phyloP scores from a whole-genome alignment of 92 coral and sea anemone species.

The Epizoanthus ramosus region DNA sequence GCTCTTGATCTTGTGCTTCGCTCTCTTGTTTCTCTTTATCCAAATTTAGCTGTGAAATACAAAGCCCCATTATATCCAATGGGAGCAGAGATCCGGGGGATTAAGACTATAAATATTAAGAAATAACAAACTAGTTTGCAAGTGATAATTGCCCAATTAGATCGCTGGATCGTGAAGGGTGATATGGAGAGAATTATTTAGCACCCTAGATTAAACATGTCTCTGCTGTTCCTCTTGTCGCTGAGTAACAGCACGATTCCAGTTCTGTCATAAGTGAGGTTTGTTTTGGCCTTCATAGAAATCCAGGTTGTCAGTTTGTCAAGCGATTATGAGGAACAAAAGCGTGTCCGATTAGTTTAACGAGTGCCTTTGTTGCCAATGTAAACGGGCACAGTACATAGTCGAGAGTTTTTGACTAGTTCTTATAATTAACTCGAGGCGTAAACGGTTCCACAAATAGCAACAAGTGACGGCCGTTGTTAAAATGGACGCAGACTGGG shows the following conservation, averaged over 20 bases:
- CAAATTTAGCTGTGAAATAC: slow-evolving; percentile 5
- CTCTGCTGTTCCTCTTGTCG: no score
- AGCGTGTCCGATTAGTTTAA: background rate
- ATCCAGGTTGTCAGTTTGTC: slow-evolving; percentile 10
- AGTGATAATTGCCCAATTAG: background rate
- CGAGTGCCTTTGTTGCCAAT: slow-evolving; percentile 7
- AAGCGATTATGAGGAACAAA: background rate
- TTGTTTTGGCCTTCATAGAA: background rate
- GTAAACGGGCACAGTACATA: slow-evolving; percentile 2
- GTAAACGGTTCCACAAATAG: slow-evolving; percentile 2
- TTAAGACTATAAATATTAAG: background rate
- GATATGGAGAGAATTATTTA: background rate
- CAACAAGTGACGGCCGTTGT: no score
- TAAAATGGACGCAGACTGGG: no score
- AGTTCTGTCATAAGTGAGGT: background rate
- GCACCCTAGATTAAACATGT: no score
- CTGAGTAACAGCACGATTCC: background rate
- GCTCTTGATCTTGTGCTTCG: background rate
- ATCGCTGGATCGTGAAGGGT: background rate
- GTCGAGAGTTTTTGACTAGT: slow-evolving; percentile 21
- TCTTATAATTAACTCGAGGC: background rate
- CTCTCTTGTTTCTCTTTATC: background rate
- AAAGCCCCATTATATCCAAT: slow-evolving; percentile 14
- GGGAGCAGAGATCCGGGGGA: background rate
- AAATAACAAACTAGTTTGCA: background rate